Conservation (phyloP, 37 sponge, comb jelly and placozoan genomes). For the Petrosia ficiformis region DNA sequence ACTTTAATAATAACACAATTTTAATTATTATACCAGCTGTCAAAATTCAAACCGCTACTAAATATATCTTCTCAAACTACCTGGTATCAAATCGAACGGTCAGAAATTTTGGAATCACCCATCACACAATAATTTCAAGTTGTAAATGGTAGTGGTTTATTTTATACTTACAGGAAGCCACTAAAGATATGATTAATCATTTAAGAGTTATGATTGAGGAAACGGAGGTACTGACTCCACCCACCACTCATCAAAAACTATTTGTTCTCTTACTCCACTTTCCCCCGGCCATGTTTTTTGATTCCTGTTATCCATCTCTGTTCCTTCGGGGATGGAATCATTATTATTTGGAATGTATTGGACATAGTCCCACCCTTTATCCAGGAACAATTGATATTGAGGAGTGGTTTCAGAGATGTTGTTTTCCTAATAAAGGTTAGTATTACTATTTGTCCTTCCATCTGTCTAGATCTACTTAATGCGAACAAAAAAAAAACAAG, state of each 20-base stretch:
- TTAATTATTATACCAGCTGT: too few relatives aligned
- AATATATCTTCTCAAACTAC: too few relatives aligned
- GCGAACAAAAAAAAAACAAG: too few relatives aligned
- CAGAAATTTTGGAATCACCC: too few relatives aligned
- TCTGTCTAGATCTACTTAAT: too few relatives aligned
- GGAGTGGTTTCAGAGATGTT: conserved; percentile 58
- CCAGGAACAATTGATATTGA: conserved; percentile 37
- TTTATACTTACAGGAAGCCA: conserved; percentile 18
- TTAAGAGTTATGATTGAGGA: conserved; percentile 84
- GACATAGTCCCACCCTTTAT: conserved; percentile 28
- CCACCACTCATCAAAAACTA: conserved; percentile 17
- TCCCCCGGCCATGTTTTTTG: conserved; percentile 60
- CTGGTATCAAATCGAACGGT: too few relatives aligned
- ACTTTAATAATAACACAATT: too few relatives aligned
- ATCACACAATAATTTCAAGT: too few relatives aligned
- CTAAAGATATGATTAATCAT: conserved; percentile 68
- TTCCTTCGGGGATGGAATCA: conserved; percentile 92
- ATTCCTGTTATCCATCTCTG: conserved; percentile 79
- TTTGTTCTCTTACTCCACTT: conserved; percentile 87
- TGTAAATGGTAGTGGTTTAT: too few relatives aligned
- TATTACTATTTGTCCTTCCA: too few relatives aligned
- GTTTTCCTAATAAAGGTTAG: conserved; percentile 19
- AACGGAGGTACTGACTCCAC: conserved; percentile 24
- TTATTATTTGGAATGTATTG: conserved; percentile 72
- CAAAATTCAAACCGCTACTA: too few relatives aligned